Conservation (phyloP, 2,888 invertebrate genomes). For the Torymus auratus region DNA sequence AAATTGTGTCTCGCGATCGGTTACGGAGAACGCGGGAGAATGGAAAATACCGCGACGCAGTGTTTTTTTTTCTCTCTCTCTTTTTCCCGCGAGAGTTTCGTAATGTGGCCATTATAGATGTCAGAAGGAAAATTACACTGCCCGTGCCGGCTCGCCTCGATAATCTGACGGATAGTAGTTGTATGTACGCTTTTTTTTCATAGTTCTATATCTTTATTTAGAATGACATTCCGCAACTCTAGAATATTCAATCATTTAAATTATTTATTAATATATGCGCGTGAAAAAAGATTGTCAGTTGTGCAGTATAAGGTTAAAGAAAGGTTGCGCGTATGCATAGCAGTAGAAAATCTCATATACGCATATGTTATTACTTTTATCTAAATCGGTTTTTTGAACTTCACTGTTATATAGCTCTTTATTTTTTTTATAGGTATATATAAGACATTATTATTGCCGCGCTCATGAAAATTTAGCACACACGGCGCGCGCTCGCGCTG, state of each 20-base stretch:
- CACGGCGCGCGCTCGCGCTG: too few relatives aligned
- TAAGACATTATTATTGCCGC: too few relatives aligned
- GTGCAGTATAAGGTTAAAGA: too few relatives aligned
- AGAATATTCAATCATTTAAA: too few relatives aligned
- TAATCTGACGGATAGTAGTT: slow-evolving; percentile 8
- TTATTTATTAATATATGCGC: too few relatives aligned
- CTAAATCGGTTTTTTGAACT: background rate
- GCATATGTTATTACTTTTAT: background rate
- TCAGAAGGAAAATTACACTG: slow-evolving; percentile 42
- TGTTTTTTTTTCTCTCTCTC: slow-evolving; percentile 19
- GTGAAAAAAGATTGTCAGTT: too few relatives aligned
- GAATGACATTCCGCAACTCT: background rate
- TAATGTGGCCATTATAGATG: slow-evolving; percentile 38
- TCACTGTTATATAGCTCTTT: background rate
- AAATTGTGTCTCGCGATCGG: slow-evolving; percentile 1
- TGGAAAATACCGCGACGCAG: slow-evolving; percentile 33
- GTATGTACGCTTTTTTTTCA: background rate
- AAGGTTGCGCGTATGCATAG: too few relatives aligned
- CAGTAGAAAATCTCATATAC: too few relatives aligned
- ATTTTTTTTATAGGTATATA: too few relatives aligned
- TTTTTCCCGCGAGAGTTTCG: slow-evolving; percentile 35
- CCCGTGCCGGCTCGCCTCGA: slow-evolving; percentile 4
- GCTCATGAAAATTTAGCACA: too few relatives aligned
- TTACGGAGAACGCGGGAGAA: background rate
- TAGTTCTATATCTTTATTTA: slow-evolving; percentile 17